Base-by-base conservation (phyloP, 2,113 vertebrate species). In the Pogonocichla stellata region DNA sequence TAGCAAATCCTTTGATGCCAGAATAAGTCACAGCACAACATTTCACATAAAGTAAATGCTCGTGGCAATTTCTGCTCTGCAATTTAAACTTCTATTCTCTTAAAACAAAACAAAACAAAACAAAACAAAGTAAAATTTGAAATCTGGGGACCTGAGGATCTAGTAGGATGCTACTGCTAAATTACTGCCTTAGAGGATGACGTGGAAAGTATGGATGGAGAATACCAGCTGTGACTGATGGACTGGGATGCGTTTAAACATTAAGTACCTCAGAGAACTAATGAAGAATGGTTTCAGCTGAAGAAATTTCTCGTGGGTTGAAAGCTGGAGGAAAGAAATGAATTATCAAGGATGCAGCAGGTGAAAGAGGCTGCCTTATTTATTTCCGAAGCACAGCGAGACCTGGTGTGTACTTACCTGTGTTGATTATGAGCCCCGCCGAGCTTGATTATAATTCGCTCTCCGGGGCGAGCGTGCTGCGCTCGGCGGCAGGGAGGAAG, bases 401-500 rank as follows among this genome's bases (percentile, higher is more conserved):
- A 19, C 3, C 8, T 2, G 3, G 7, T 34, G 73, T 74, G 85
- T 73, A 93, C 92, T 90, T 96, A 95, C 91, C 91, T 93, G 82
- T 57, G 91, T 34, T 86, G 94, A 95, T 95, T 77, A 53, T 11
- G 64, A 91, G 77, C 86, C 93, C 94, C 0, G 50, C 94, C 95
- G 94, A 86, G 93, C 91, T 70, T 88, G 91, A 93, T 95, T 88
- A 83, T 25, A 86, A 88, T 60, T 81, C 2, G 45, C 70, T 94
- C 78, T 90, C 92, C 8, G 1, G 11, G 75, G 93, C 0, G 6
- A 54, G 79, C 57, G 1, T 64, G 94, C 94, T 93, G 93, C 1
- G 86, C 88, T 88, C 2, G 6, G 82, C 1, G 1, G 86, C 93
- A 29, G 23, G 1, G 83, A 80, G 86, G 94, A 95, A 88, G 83